Conservation (phyloP, 1,140 invertebrate genomes). For the Sarcophaga bullata region DNA sequence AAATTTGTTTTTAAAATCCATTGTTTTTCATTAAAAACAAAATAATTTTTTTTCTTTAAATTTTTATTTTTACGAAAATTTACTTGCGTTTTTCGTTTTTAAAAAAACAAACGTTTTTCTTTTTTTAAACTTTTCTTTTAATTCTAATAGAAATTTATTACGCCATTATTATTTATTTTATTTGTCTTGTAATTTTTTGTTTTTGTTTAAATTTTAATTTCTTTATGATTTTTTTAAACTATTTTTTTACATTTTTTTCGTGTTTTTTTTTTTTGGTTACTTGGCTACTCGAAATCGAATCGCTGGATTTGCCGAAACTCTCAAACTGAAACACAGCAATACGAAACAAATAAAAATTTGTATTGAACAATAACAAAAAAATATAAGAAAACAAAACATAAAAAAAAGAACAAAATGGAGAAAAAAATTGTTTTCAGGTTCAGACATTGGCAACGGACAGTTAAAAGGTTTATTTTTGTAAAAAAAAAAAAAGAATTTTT, state of each 20-base stretch:
- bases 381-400: not conserved
- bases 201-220: not conserved
- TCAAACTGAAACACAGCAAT: not conserved
- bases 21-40: not conserved
- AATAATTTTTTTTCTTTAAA: too few species aligned
- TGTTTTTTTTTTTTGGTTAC: constrained; percentile 4
- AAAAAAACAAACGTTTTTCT: not conserved
- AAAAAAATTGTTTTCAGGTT: constrained; percentile 22
- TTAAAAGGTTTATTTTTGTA: not conserved
- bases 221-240: not conserved
- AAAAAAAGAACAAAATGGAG: not conserved
- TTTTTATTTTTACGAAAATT: not conserved
- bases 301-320: not conserved
- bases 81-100: not conserved
- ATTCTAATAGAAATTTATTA: not conserved
- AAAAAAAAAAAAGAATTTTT: too few species aligned
- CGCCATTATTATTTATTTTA: not conserved
- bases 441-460: constrained; percentile 34
- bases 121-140: not conserved
- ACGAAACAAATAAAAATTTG: too few species aligned
- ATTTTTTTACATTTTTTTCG: not conserved
- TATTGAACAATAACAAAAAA: constrained; percentile 15
- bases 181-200: not conserved
- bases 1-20: not conserved
- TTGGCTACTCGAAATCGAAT: constrained; percentile 14